Evolutionary conservation across 2,888 invertebrate genomes (phyloP), one percentile per base, ranked within the genome.

Genomic region (Ochropacha duplaris): DNA sequence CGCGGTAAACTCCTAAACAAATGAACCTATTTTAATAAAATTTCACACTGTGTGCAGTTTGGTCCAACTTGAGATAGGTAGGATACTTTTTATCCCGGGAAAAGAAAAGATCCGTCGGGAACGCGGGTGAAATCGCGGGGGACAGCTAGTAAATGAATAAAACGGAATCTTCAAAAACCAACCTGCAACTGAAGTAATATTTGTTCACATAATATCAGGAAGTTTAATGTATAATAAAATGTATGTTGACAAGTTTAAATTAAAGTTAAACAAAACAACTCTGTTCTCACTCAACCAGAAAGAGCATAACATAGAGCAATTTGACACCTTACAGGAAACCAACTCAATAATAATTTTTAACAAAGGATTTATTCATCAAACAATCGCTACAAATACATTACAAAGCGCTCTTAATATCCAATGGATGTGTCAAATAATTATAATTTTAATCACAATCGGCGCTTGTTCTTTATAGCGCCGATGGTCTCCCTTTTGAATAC

Each of bases 381-480:
- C 57, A 55, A 75, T 52, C 24, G 31, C 4, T 52, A 31, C 52
- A 52, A 52, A 52, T 52, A 52, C 11, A 34, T 19, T 77, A 81
- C 79, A 81, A 79, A 79, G 78, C 75, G 74, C 72, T 68, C 73
- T 72, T 77, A 81, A 75, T 79, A 83, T 78, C 74, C 79, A 69
- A 78, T 74, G 71, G 71, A 69, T 76, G 86, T 86, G 83, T 85
- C 83, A 83, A 79, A 79, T 78, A 76, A 85, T 90, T 88, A 87
- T 81, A 82, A 90, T 89, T 89, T 86, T 74, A 76, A 83, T 86
- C 90, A 90, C 90, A 87, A 71, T 61, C 80, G 61, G 62, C 68
- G 77, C 76, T 73, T 81, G 83, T 82, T 82, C 86, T 86, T 85
- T 86, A 84, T 85, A 77, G 72, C 72, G 84, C 86, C 87, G 86